A percentile compares a stretch with the other conserved stretches of the same genome.
Conservation (phyloP, 1,140 invertebrate species). For the Chironomus tepperi region DNA sequence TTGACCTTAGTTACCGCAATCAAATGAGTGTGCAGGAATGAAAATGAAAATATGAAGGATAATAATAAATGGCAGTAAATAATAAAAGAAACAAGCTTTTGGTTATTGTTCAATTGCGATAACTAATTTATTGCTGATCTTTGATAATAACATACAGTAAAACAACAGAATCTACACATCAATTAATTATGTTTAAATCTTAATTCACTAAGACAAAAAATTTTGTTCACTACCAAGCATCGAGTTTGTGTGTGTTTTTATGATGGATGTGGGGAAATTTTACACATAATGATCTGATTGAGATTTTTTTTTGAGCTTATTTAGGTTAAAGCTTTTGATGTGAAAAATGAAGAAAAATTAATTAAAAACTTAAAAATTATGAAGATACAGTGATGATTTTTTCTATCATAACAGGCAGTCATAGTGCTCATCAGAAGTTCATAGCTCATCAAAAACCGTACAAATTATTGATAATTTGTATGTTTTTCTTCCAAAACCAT, state of each 20-base stretch:
- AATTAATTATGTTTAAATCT: background rate
- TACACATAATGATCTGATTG: too few relatives aligned
- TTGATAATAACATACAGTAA: constrained; percentile 2
- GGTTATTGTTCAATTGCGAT: background rate
- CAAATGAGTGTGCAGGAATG: background rate
- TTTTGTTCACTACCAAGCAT: too few relatives aligned
- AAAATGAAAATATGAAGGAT: background rate
- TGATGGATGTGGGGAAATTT: too few relatives aligned
- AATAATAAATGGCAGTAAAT: background rate
- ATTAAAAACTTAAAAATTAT: background rate
- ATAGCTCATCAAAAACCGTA: too few relatives aligned
- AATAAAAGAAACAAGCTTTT: background rate
- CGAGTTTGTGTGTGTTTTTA: too few relatives aligned
- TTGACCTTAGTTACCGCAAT: background rate
- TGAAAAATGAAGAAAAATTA: background rate
- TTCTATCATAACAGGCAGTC: background rate
- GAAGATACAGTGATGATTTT: background rate
- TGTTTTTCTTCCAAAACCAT: too few relatives aligned
- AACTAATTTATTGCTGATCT: constrained; percentile 19
- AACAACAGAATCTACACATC: constrained; percentile 21
- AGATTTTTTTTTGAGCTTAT: background rate
- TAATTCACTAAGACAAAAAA: too few relatives aligned
- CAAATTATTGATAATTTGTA: too few relatives aligned
- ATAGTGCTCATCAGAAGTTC: too few relatives aligned
- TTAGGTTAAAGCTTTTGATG: constrained; percentile 21